Conservation (phyloP, 2,888 invertebrate species). For the Conistra vaccinii region DNA sequence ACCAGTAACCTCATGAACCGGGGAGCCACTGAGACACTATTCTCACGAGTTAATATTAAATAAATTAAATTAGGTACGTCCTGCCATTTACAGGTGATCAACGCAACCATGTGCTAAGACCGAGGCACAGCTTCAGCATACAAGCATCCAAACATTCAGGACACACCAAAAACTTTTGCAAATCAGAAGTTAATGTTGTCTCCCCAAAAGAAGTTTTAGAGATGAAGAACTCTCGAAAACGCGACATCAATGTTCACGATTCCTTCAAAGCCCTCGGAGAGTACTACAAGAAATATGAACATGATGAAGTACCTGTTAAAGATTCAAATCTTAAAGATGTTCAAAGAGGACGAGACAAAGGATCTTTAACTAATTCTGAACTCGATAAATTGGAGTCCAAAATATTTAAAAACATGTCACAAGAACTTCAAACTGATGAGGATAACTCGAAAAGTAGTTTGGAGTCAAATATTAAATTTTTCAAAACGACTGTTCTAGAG, state of each 20-base stretch:
- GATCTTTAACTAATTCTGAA: conserved; percentile 78
- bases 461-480: conserved; percentile 83
- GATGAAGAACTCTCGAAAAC: conserved; percentile 2
- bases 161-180: conserved; percentile 61
- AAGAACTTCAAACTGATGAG: conserved; percentile 76
- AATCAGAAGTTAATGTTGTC: conserved; percentile 69
- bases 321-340: conserved; percentile 69
- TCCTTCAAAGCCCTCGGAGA: conserved; percentile 64
- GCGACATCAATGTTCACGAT: conserved; percentile 11
- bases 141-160: conserved; percentile 49
- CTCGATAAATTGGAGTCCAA: conserved; percentile 80
- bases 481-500: conserved; percentile 82
- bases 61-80: too few relatives aligned
- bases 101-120: conserved; percentile 56
- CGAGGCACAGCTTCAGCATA: conserved; percentile 67
- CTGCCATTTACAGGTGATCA: conserved; percentile 50
- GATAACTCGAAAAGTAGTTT: conserved; percentile 73
- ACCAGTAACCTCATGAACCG: background rate
- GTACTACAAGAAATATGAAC: conserved; percentile 82
- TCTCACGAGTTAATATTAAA: background rate
- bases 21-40: background rate
- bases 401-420: conserved; percentile 77
- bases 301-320: conserved; percentile 81
- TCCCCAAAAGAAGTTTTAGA: conserved; percentile 7
- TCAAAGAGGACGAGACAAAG: conserved; percentile 53